phyloP scores from a whole-genome alignment of 1,140 invertebrate genomes.

The Macrotrachela quadricornifera region DNA sequence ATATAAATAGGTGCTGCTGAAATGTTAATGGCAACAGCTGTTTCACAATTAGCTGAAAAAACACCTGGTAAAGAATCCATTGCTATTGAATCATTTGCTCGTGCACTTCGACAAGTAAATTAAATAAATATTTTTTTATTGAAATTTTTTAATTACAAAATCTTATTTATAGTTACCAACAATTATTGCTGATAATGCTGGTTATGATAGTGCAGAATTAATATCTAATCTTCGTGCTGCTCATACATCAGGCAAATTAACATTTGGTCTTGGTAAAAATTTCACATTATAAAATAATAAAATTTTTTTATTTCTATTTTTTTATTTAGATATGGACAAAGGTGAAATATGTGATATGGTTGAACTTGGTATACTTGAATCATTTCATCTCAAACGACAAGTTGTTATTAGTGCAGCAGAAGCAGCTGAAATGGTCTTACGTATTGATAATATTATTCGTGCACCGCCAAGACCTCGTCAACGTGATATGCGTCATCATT shows the following conservation, averaged over 20 bases:
- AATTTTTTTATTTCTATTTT: slow-evolving; percentile 9
- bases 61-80: slow-evolving; percentile 91
- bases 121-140: not conserved
- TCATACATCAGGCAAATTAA: slow-evolving; percentile 53
- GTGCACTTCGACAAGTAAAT: slow-evolving; percentile 43
- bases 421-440: slow-evolving; percentile 93
- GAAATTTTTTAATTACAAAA: slow-evolving; percentile 14
- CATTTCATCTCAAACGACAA: slow-evolving; percentile 82
- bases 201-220: slow-evolving; percentile 85
- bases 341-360: slow-evolving; percentile 67
- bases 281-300: not conserved
- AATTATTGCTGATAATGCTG: slow-evolving; percentile 90
- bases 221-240: slow-evolving; percentile 66
- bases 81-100: slow-evolving; percentile 85
- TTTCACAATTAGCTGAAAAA: slow-evolving; percentile 53
- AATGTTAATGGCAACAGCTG: slow-evolving; percentile 84
- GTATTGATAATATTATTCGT: slow-evolving; percentile 90
- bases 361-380: slow-evolving; percentile 75
- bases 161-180: slow-evolving; percentile 48
- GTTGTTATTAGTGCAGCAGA: slow-evolving; percentile 79
- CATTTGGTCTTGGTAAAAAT: slow-evolving; percentile 55
- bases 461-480: slow-evolving; percentile 70
- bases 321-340: slow-evolving; percentile 52
- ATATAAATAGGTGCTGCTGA: slow-evolving; percentile 39
- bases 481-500: slow-evolving; percentile 55